Conservation (phyloP, 2,888 invertebrate genomes). For the Cephus pygmeus region DNA sequence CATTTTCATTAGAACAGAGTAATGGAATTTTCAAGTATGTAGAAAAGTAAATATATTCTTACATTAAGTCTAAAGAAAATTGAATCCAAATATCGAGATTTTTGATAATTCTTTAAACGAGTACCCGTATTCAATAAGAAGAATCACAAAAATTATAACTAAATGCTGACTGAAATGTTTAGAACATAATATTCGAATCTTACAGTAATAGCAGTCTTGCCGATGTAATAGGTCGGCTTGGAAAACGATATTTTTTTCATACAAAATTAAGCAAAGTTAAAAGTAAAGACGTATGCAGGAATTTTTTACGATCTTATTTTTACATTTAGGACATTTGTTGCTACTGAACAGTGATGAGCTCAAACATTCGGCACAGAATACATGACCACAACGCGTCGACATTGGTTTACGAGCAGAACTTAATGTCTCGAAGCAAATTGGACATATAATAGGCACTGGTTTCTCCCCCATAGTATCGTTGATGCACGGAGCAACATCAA, state of each 20-base stretch:
- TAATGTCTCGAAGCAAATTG: constrained; percentile 49
- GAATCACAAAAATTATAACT: neutral
- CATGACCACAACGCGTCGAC: constrained; percentile 52
- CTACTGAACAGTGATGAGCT: constrained; percentile 20
- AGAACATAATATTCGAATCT: neutral
- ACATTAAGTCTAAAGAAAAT: neutral
- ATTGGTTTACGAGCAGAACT: constrained; percentile 39
- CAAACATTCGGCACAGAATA: constrained; percentile 49
- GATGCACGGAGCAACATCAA: constrained; percentile 11
- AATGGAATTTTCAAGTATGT: neutral
- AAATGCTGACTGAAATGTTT: neutral
- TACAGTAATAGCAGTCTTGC: neutral
- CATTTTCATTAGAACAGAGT: neutral
- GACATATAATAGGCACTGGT: constrained; percentile 35
- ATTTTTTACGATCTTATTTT: constrained; percentile 29
- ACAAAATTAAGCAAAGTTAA: constrained; percentile 21
- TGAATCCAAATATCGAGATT: neutral
- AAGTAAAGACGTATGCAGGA: constrained; percentile 49
- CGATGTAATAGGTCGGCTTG: neutral
- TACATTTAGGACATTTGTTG: constrained; percentile 49
- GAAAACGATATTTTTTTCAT: neutral
- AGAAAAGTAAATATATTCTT: neutral
- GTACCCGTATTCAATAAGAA: neutral
- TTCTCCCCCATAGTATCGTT: constrained; percentile 25
- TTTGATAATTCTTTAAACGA: neutral